These are phyloP conservation scores for Clunio marinus DNA, from an alignment of 2,888 invertebrate species.

Conservation along the genomic window DNA sequence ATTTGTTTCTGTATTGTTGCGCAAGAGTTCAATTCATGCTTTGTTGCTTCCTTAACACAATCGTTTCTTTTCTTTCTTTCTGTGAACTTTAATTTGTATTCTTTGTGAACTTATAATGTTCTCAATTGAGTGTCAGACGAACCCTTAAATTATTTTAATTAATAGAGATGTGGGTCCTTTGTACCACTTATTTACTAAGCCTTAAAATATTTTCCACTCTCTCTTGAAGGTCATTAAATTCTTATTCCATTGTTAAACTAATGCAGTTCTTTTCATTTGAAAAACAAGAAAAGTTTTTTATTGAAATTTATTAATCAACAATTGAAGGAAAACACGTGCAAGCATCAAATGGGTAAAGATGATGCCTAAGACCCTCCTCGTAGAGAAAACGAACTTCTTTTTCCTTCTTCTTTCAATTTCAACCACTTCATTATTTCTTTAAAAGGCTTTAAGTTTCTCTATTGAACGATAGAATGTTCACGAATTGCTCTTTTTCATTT, in stretches of 20 bases:
- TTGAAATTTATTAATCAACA: conserved; percentile 38
- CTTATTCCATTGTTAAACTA: not conserved
- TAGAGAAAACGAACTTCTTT: too few species aligned
- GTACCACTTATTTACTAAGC: conserved; percentile 31
- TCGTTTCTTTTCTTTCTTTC: not conserved
- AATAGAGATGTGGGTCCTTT: conserved; percentile 38
- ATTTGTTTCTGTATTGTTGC: conserved; percentile 19
- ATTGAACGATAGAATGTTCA: not conserved
- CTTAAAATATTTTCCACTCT: not conserved
- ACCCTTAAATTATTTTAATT: conserved; percentile 37
- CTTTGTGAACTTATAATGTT: conserved; percentile 12
- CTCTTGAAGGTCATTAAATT: conserved; percentile 36
- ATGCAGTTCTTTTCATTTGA: not conserved
- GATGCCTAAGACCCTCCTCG: conserved; percentile 29
- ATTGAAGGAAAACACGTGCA: conserved; percentile 39
- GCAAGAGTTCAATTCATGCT: conserved; percentile 5
- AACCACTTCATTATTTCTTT: too few species aligned
- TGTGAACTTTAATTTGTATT: not conserved
- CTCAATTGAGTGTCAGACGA: conserved; percentile 36
- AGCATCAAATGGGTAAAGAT: conserved; percentile 1
- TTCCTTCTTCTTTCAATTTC: too few species aligned
- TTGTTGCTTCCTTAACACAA: not conserved
- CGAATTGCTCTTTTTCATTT: conserved; percentile 12
- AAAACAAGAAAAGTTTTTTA: conserved; percentile 11
- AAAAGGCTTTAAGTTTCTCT: too few species aligned